Evolutionary conservation across 2,797 vertebrate species (phyloP).

Genomic region (Coregonus sp.): DNA sequence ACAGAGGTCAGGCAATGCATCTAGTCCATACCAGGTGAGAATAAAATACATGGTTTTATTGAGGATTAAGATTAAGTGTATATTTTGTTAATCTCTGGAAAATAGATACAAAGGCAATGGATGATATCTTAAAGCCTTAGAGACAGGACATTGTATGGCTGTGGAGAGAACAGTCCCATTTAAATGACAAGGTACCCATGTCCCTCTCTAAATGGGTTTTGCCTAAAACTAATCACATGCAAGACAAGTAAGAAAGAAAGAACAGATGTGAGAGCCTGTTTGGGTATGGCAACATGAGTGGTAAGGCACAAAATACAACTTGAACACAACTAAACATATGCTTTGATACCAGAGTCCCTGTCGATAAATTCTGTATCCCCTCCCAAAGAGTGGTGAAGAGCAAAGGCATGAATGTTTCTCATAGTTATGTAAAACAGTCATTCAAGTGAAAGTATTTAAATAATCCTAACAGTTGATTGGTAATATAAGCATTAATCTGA

Average conservation of each 20-base stretch:
- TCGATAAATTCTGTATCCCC: constrained; percentile 17
- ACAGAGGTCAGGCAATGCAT: constrained; percentile 24
- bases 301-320: constrained; percentile 11
- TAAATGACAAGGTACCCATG: not conserved
- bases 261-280: constrained; percentile 26
- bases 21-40: constrained; percentile 27
- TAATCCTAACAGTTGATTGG: not conserved
- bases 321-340: constrained; percentile 19
- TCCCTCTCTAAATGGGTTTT: not conserved
- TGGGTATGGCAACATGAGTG: constrained; percentile 5
- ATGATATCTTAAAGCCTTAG: constrained; percentile 9
- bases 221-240: not conserved
- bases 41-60: not conserved
- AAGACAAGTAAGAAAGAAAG: constrained; percentile 6
- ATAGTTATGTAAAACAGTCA: not conserved
- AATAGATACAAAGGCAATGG: constrained; percentile 6
- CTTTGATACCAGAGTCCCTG: constrained; percentile 14
- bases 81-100: constrained; percentile 16
- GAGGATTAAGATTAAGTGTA: constrained; percentile 25
- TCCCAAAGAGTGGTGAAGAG: constrained; percentile 12
- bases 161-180: not conserved
- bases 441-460: not conserved
- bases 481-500: not conserved
- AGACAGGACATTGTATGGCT: not conserved
- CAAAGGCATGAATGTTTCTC: not conserved